Conservation (phyloP, 1,140 invertebrate species). For the Heliothis subflexa region DNA sequence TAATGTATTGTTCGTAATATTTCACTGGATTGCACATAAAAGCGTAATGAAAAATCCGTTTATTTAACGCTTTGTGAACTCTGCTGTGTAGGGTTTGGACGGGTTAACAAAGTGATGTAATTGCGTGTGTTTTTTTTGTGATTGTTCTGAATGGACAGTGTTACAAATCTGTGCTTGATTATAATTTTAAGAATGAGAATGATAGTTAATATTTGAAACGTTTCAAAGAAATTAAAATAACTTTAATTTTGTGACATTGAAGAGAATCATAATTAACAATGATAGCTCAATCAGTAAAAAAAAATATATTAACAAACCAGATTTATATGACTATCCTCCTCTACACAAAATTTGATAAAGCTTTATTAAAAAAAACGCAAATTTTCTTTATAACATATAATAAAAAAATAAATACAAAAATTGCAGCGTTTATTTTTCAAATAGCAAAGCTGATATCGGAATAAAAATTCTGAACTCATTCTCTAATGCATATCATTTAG, state of each 20-base stretch:
- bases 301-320: too few relatives aligned
- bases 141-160: background rate
- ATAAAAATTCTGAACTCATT: conserved; percentile 21
- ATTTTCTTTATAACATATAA: too few relatives aligned
- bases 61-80: conserved; percentile 25
- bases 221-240: too few relatives aligned
- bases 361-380: too few relatives aligned
- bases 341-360: too few relatives aligned
- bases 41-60: conserved; percentile 37
- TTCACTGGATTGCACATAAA: conserved; percentile 39
- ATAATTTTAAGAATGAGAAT: too few relatives aligned
- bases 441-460: background rate
- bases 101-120: background rate
- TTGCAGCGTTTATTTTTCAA: background rate
- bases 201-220: too few relatives aligned
- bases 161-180: background rate
- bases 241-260: too few relatives aligned
- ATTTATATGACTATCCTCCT: too few relatives aligned
- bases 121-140: background rate
- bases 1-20: conserved; percentile 42
- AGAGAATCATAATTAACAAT: too few relatives aligned
- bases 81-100: background rate
- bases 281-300: too few relatives aligned
- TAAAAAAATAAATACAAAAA: too few relatives aligned
- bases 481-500: conserved; percentile 29